phyloP scores from a whole-genome alignment of 2,888 invertebrate species.

The Rhagophthalmus giganteus region DNA sequence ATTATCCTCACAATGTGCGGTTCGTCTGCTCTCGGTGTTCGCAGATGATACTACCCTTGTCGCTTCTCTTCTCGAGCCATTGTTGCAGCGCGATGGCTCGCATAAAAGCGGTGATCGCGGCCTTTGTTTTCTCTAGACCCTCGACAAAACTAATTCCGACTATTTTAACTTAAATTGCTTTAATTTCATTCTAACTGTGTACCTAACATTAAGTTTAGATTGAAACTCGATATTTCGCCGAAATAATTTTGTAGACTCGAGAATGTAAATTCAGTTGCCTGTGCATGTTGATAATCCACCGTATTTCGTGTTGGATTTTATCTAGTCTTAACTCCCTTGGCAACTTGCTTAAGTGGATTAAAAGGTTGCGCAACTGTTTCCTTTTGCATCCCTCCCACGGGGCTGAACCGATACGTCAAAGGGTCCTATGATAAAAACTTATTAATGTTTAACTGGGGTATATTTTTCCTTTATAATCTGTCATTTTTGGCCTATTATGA shows the following conservation, averaged over 20 bases:
- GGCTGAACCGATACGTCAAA: conserved; percentile 34
- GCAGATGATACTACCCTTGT: conserved; percentile 45
- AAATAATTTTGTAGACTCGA: conserved; percentile 28
- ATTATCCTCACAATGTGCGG: conserved; percentile 51
- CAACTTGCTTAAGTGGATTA: conserved; percentile 42
- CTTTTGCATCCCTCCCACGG: conserved; percentile 32
- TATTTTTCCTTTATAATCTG: conserved; percentile 1
- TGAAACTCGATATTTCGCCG: conserved; percentile 28
- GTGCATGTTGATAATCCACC: conserved; percentile 34
- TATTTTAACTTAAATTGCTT: conserved; percentile 45
- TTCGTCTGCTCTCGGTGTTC: conserved; percentile 44
- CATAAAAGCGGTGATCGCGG: conserved; percentile 44
- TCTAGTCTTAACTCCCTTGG: conserved; percentile 36
- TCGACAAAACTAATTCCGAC: conserved; percentile 48
- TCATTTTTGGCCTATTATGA: too few relatives aligned
- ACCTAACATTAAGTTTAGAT: conserved; percentile 34
- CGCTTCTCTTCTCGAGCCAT: conserved; percentile 32
- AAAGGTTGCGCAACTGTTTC: conserved; percentile 41
- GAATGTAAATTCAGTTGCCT: conserved; percentile 29
- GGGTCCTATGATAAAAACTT: conserved; percentile 30
- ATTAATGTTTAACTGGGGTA: not conserved
- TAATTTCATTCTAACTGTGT: conserved; percentile 27
- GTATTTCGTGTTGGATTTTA: conserved; percentile 35
- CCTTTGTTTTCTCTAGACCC: conserved; percentile 37
- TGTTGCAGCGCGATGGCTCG: conserved; percentile 43